Evolutionary conservation across 2,797 vertebrate genomes (phyloP), one percentile per base, ranked within the genome.

Genomic region (Glossophaga mutica): DNA sequence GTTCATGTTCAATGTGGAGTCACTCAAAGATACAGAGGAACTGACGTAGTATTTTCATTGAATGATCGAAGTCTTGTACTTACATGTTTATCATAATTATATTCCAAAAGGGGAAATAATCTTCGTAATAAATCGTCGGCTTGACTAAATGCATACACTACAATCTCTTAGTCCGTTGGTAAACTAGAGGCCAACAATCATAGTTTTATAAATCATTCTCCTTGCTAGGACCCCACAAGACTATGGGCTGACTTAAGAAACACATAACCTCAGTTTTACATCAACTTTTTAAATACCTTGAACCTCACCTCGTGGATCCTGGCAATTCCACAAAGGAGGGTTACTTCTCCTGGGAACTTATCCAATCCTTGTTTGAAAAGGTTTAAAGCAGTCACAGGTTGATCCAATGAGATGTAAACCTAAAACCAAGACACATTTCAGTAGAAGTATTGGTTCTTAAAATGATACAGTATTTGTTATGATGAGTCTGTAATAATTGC

Each of bases 351-450:
- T 59, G 99, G 99, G 98, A 99, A 99, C 87, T 98, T 99, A 93
- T 99, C 99, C 96, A 99, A 98, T 34, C 99, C 99, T 99, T 99
- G 99, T 97, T 99, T 99, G 98, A 99, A 99, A 97, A 99, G 98
- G 97, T 99, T 99, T 95, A 99, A 98, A 87, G 99, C 99, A 19
- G 99, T 99, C 97, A 99, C 98, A 76, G 99, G 99, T 92, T 99
- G 99, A 98, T 99, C 99, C 98, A 99, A 98, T 26, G 99, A 99
- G 96, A 99, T 98, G 98, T 99, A 99, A n/a, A 99, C 99, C 99
- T 99, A 98, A 92, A 95, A 67, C 4, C 81, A 96, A 87, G 34
- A 82, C 15, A 83, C 3, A 86, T 14, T 91, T 88, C 55, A 88
- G 73, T 78, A 73, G 93, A 78, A 95, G 34, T 34, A 84, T 22